Base-by-base conservation (phyloP, 2,113 vertebrate species). In the Rhynchomys soricoides region DNA sequence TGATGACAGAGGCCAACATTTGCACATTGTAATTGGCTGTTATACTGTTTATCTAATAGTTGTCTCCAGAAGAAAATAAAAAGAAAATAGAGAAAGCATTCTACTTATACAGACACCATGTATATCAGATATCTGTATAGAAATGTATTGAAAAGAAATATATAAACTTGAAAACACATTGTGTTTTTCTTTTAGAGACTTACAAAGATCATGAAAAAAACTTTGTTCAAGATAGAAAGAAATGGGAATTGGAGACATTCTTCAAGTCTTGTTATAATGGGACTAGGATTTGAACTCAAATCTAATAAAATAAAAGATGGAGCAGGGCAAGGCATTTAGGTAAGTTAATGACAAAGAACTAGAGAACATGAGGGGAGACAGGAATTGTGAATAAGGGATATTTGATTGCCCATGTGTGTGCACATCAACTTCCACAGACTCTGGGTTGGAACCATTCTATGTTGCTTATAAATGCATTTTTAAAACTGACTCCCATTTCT, bases 1-100 rank as follows among this genome's bases (percentile, higher is more conserved):
- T 17, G 52, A 93, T 88, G n/a, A 97, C 26, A 95, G 93, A 95
- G 52, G 29, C 21, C n/a, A 92, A 37, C 43, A 6, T 92, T 6
- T 94, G 77, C 68, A 89, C n/a, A 59, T 37, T 92, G 37, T 91
- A 94, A 97, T 92, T 96, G 57, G 89, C 75, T 73, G 40, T 26
- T 81, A 74, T 17, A 37, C 37, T 93, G 48, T 43, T 88, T 64
- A 90, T 64, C 55, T 86, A 92, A 89, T 37, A 96, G 86, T 96
- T 95, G n/a, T 91, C 70, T 88, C 52, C 74, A 86, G 71, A n/a
- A 82, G 40, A 85, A 93, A 95, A 93, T 31, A 12, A 93, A 90
- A 79, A 26, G 31, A 66, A 68, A 9, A 81, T 74, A 74, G 34
- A 82, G 19, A 22, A 73, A 43, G 24, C 9, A 48, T 93, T 91